Percentiles rank a stretch among this genome's conserved stretches.
Conservation (phyloP, 1,140 invertebrate species). For the Calephelis virginiensis region DNA sequence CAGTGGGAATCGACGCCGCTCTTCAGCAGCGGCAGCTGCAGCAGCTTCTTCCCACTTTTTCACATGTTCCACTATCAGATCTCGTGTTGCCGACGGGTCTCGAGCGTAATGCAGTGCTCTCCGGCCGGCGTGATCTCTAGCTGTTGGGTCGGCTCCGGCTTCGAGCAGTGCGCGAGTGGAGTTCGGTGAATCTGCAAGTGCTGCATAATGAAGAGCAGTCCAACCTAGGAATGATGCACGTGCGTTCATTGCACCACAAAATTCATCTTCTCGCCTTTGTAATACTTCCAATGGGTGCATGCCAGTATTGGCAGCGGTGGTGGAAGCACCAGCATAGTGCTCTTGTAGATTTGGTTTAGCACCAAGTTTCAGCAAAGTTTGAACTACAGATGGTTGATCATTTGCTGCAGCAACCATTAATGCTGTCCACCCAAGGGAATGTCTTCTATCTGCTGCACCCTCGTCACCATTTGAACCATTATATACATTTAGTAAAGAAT, state of each 20-base stretch:
- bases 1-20: conserved; percentile 91
- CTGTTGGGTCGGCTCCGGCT: conserved; percentile 84
- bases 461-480: conserved; percentile 50
- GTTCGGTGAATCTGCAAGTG: conserved; percentile 84
- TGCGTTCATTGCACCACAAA: conserved; percentile 86
- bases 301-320: conserved; percentile 79
- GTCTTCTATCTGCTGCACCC: conserved; percentile 80
- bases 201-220: conserved; percentile 94
- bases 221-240: conserved; percentile 90
- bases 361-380: conserved; percentile 85
- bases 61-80: conserved; percentile 46
- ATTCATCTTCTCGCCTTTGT: conserved; percentile 87
- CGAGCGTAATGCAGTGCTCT: conserved; percentile 87
- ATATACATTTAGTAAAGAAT: conserved; percentile 8
- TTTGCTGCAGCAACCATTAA: conserved; percentile 92
- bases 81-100: conserved; percentile 57
- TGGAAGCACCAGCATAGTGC: conserved; percentile 86
- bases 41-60: conserved; percentile 50
- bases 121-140: conserved; percentile 89
- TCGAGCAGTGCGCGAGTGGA: conserved; percentile 82
- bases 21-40: conserved; percentile 81
- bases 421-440: conserved; percentile 91
- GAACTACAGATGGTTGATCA: conserved; percentile 82
- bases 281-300: conserved; percentile 83
- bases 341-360: conserved; percentile 90